Evolutionary conservation across 2,888 invertebrate species (phyloP).

Genomic region (Trisateles emortualis): DNA sequence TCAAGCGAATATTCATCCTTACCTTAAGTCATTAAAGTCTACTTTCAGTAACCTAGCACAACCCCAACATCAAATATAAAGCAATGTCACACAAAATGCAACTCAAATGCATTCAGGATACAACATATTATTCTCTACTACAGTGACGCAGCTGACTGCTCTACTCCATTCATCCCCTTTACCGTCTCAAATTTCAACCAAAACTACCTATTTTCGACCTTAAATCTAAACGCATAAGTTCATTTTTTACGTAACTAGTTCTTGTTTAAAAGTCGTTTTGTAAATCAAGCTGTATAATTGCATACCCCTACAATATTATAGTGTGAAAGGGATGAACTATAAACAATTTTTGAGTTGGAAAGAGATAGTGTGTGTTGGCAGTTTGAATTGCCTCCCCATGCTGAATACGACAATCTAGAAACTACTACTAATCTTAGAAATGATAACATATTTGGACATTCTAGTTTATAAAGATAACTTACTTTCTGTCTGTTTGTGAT

Average conservation of each 20-base stretch:
- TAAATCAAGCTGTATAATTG: conserved; percentile 25
- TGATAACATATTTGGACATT: too few species aligned
- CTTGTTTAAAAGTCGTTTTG: neutral
- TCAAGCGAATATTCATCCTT: conserved; percentile 9
- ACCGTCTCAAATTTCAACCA: neutral
- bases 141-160: too few species aligned
- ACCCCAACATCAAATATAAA: conserved; percentile 3
- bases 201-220: conserved; percentile 27
- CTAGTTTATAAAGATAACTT: too few species aligned
- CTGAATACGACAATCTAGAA: too few species aligned
- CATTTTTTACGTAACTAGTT: neutral
- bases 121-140: conserved; percentile 19
- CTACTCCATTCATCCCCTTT: conserved; percentile 27
- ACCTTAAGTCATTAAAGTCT: conserved; percentile 8
- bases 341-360: conserved; percentile 21
- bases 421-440: too few species aligned
- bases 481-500: too few species aligned
- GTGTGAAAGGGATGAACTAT: conserved; percentile 41
- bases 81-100: conserved; percentile 17
- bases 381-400: too few species aligned
- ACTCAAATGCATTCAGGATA: conserved; percentile 15
- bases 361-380: conserved; percentile 31
- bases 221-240: neutral
- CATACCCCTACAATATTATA: conserved; percentile 37
- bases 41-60: conserved; percentile 5